Base-by-base conservation (phyloP, 2,888 invertebrate genomes). In the Leptopilina drosophilae region DNA sequence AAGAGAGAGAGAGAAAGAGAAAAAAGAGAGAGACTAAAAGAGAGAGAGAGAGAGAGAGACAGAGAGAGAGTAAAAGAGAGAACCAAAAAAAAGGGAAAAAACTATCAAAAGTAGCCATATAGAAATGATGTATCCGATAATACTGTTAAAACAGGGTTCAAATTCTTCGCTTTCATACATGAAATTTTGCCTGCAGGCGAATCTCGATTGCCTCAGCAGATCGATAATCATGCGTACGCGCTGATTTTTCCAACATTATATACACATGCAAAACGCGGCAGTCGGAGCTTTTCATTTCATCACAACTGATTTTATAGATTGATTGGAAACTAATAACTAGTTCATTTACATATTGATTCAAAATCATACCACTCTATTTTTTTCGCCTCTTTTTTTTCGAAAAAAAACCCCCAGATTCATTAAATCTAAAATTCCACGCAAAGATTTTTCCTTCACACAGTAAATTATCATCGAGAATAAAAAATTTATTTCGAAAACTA, bases 251-350 rank as follows among this genome's bases (percentile, higher is more conserved):
- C n/a, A 73, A 73, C 33, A 73, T 66, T 14, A 40, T 42, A 66
- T 14, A 40, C n/a, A 66, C 33, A 33, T 33, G 33, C 33, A 33
- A 33, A 40, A 56, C 9, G n/a, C 73, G 11, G 14, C 73, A 62
- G 62, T 56, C 73, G 53, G 33, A 59, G n/a, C 73, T 40, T 56
- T 56, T 33, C 73, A 59, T 53, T 40, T 26, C n/a, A 56, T 59
- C 53, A 56, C 33, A 56, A 59, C 73, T 56, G 73, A 73, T 73
- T 73, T 56, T 33, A 73, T 73, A 73, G 73, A 73, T 56, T 73
- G 56, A 73, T 73, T 56, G 73, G 33, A 40, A 73, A 73, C 56
- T 73, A 73, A 73, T 73, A 56, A 33, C 49, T 6, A 73, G 73
- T 33, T 73, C 33, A 73, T 73, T 73, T 59, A n/a, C 56, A 73